These are phyloP conservation scores for Phalacrocorax pelagicus DNA, from an alignment of 2,113 vertebrate species.

Conservation along the genomic window DNA sequence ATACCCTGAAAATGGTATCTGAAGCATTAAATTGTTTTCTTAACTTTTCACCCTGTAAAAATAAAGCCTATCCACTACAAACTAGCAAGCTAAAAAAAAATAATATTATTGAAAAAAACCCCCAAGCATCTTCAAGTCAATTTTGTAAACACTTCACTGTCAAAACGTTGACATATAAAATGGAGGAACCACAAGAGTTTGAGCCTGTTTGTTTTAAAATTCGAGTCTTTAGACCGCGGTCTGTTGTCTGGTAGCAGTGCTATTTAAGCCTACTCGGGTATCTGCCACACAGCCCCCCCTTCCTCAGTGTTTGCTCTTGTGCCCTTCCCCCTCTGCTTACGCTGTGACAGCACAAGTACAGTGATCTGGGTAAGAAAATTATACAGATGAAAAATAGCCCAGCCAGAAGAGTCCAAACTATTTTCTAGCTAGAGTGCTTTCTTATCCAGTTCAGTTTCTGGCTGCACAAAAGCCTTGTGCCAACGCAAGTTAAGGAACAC, in stretches of 20 bases:
- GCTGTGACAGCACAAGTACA: constrained; percentile 21
- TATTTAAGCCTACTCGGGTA: constrained; percentile 32
- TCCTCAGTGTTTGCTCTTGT: background rate
- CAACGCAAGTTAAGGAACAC: constrained; percentile 2
- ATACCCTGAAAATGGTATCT: background rate
- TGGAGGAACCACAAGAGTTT: background rate
- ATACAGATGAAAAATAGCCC: constrained; percentile 29
- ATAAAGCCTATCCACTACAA: background rate
- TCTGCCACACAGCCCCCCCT: background rate
- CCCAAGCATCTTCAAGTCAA: background rate
- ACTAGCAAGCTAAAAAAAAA: background rate
- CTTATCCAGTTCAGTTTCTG: constrained; percentile 14
- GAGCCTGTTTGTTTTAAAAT: background rate
- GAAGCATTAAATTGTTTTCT: background rate
- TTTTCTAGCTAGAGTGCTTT: background rate
- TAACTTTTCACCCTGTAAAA: background rate
- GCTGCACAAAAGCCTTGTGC: background rate
- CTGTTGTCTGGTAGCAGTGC: background rate
- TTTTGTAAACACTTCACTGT: background rate
- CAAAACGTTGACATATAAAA: background rate
- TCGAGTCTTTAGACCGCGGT: background rate
- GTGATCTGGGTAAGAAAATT: constrained; percentile 24
- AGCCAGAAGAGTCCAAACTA: background rate
- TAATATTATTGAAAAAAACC: background rate
- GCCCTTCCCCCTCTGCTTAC: background rate